Percentiles rank a stretch among this genome's conserved stretches.
These are phyloP conservation scores for Pseudobourletiella spinata DNA, from an alignment of 1,140 invertebrate species.

Conservation along the genomic window DNA sequence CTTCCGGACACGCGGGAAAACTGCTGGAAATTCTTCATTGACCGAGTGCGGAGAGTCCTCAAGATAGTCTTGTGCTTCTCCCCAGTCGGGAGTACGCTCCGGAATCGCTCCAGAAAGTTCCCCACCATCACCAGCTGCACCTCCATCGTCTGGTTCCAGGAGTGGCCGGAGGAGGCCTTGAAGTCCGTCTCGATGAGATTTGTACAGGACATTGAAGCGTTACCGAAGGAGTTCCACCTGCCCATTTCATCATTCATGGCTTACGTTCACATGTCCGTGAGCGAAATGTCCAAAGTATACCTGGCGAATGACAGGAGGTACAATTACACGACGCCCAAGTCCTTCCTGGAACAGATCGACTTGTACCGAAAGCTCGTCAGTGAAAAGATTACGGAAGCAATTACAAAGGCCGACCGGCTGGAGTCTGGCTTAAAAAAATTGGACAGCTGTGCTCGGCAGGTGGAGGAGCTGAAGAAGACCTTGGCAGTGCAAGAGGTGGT, in stretches of 20 bases:
- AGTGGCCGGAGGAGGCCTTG: constrained; percentile 92
- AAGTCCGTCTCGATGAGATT: constrained; percentile 84
- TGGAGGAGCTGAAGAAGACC: constrained; percentile 84
- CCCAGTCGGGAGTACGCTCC: constrained; percentile 48
- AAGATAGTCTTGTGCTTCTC: constrained; percentile 87
- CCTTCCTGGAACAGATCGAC: constrained; percentile 89
- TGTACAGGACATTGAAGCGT: constrained; percentile 61
- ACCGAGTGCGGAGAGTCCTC: constrained; percentile 76
- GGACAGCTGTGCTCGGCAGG: constrained; percentile 73
- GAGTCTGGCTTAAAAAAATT: constrained; percentile 91
- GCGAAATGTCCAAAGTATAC: constrained; percentile 75
- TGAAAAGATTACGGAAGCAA: constrained; percentile 68
- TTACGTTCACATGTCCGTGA: constrained; percentile 85
- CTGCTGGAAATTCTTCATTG: constrained; percentile 96
- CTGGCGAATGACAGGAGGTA: constrained; percentile 80
- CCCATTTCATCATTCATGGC: constrained; percentile 87
- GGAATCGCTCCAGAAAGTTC: constrained; percentile 85
- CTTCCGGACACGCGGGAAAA: constrained; percentile 82
- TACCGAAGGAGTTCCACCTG: constrained; percentile 58
- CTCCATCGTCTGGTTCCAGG: constrained; percentile 94
- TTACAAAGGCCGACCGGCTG: constrained; percentile 69
- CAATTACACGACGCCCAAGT: constrained; percentile 95
- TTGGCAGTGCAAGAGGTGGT: constrained; percentile 88
- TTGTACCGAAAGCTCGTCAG: constrained; percentile 78
- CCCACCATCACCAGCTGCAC: constrained; percentile 91